phyloP scores from a whole-genome alignment of 30 jellyfish, hydroid and myxozoan genomes.

The Morbakka virulenta region DNA sequence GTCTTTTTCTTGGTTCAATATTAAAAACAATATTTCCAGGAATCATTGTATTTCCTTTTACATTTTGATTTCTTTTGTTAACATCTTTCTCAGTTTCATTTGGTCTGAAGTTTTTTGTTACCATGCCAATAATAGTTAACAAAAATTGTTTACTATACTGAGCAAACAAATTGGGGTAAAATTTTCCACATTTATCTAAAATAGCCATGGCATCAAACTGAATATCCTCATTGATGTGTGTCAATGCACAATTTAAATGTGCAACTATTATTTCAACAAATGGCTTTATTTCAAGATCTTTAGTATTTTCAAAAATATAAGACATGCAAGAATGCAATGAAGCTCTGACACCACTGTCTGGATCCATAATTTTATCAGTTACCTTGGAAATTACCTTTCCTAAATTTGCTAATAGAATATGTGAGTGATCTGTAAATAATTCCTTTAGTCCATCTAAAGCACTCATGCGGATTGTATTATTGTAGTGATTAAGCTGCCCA shows the following conservation, averaged over 20 bases:
- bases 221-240: slow-evolving; percentile 82
- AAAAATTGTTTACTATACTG: slow-evolving; percentile 59
- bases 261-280: slow-evolving; percentile 78
- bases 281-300: slow-evolving; percentile 61
- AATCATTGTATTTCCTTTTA: no score
- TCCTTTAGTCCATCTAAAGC: slow-evolving; percentile 68
- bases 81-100: slow-evolving; percentile 10
- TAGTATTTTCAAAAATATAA: slow-evolving; percentile 22
- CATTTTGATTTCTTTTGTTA: slow-evolving; percentile 26
- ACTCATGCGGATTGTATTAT: slow-evolving; percentile 64
- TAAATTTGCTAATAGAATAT: slow-evolving; percentile 53
- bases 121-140: slow-evolving; percentile 57
- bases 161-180: slow-evolving; percentile 37
- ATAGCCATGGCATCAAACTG: slow-evolving; percentile 66
- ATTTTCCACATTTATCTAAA: slow-evolving; percentile 45
- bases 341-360: slow-evolving; percentile 52
- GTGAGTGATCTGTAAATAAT: slow-evolving; percentile 63
- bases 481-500: slow-evolving; percentile 72
- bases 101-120: slow-evolving; percentile 51
- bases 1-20: slow-evolving; percentile 48
- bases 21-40: slow-evolving; percentile 46
- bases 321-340: slow-evolving; percentile 42
- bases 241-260: slow-evolving; percentile 88
- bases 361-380: slow-evolving; percentile 60
- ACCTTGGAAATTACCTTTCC: slow-evolving; percentile 67